phyloP scores from a whole-genome alignment of 2,797 vertebrate genomes.

The Danio jaintianensis region DNA sequence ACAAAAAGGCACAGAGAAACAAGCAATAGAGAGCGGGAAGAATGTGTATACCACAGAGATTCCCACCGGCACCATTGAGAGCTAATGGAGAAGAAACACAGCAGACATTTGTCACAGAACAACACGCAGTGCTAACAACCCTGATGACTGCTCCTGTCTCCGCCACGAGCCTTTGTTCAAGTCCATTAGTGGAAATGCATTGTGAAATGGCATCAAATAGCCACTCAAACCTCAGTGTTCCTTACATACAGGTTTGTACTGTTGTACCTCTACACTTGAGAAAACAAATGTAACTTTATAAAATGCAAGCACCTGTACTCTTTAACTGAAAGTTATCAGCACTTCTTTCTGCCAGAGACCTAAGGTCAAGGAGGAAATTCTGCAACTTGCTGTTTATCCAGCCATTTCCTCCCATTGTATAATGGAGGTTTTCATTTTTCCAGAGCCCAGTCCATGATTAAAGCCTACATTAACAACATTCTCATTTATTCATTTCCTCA shows the following conservation, averaged over 20 bases:
- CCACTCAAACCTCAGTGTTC: constrained; percentile 28
- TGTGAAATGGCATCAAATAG: constrained; percentile 24
- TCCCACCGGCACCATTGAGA: constrained; percentile 54
- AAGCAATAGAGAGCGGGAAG: neutral
- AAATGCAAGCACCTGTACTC: neutral
- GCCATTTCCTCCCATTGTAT: constrained; percentile 60
- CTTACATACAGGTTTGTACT: constrained; percentile 4
- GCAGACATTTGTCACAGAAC: constrained; percentile 31
- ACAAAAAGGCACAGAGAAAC: neutral
- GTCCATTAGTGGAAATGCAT: constrained; percentile 24
- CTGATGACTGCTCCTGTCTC: constrained; percentile 13
- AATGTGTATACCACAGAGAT: constrained; percentile 35
- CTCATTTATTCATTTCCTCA: no score
- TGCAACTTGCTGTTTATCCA: constrained; percentile 21
- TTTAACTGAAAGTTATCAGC: constrained; percentile 5
- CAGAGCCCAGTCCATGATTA: neutral
- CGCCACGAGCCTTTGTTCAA: constrained; percentile 15
- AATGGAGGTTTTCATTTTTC: neutral
- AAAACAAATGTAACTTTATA: neutral
- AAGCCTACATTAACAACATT: neutral
- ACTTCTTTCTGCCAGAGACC: neutral
- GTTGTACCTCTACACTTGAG: constrained; percentile 1
- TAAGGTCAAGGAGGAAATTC: constrained; percentile 47
- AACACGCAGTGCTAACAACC: constrained; percentile 33
- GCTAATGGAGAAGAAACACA: constrained; percentile 53